Evolutionary conservation across 2,888 invertebrate species (phyloP).

Genomic region (Bellardia bayeri): DNA sequence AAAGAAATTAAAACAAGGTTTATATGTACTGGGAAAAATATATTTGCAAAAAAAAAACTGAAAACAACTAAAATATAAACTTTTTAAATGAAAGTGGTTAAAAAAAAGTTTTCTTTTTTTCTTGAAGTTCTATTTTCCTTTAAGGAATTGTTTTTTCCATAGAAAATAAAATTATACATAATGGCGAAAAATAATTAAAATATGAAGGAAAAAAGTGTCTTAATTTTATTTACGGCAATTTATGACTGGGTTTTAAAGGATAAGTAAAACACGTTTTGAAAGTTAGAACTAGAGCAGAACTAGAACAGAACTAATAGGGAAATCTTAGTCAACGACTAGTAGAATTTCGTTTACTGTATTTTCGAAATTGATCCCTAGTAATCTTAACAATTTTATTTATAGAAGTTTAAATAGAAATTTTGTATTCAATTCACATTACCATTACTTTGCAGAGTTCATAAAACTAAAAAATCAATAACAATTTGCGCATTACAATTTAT

Average conservation of each 20-base stretch:
- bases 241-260: too few relatives aligned
- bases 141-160: not conserved
- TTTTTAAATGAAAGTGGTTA: slow-evolving; percentile 51
- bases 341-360: too few relatives aligned
- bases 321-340: too few relatives aligned
- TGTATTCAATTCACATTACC: too few relatives aligned
- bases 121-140: not conserved
- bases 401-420: not conserved
- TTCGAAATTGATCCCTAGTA: too few relatives aligned
- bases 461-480: slow-evolving; percentile 27
- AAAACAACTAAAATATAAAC: slow-evolving; percentile 24
- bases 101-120: slow-evolving; percentile 21
- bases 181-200: not conserved
- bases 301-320: too few relatives aligned
- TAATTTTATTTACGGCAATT: not conserved
- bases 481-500: slow-evolving; percentile 1
- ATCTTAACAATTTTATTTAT: not conserved
- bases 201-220: not conserved
- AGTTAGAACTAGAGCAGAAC: not conserved
- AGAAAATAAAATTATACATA: not conserved
- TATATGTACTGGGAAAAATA: not conserved
- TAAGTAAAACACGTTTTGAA: not conserved
- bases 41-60: not conserved
- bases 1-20: slow-evolving; percentile 58
- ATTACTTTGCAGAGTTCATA: not conserved